A percentile compares a stretch with the other conserved stretches of the same genome.
Conservation (phyloP, 2,797 vertebrate genomes). For the Smutsia temminckii region DNA sequence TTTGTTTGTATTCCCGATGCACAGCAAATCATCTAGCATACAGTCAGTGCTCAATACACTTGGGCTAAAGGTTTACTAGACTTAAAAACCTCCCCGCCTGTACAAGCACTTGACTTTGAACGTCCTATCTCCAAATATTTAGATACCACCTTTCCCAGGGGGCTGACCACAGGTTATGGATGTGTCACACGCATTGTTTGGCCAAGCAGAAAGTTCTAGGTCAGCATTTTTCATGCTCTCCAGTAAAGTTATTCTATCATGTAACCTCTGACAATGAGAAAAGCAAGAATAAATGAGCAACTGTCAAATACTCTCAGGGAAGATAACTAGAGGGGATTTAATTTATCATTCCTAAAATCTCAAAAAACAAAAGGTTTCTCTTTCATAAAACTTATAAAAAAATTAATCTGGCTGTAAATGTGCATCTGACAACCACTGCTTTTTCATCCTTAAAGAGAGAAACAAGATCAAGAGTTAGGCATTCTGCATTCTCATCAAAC, state of each 20-base stretch:
- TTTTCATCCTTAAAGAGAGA: background rate
- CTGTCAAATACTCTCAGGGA: background rate
- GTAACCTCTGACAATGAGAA: background rate
- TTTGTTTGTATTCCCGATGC: too few relatives aligned
- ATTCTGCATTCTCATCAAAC: fast-evolving
- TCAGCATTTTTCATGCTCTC: background rate
- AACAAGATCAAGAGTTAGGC: too few relatives aligned
- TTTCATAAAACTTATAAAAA: background rate
- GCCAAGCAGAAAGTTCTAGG: background rate
- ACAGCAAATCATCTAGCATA: too few relatives aligned
- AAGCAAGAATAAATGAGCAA: background rate
- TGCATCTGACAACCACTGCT: background rate
- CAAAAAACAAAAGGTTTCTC: background rate
- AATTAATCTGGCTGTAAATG: too few relatives aligned
- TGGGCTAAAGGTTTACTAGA: background rate
- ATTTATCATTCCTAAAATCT: background rate
- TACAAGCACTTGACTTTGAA: too few relatives aligned
- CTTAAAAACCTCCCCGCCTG: too few relatives aligned
- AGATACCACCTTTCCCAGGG: fast-evolving
- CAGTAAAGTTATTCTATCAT: background rate
- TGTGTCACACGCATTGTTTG: background rate
- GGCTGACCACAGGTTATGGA: background rate
- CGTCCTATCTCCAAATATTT: too few relatives aligned
- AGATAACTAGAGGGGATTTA: background rate
- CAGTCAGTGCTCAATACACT: background rate